phyloP scores from a whole-genome alignment of 2,113 vertebrate species.

The Budorcas taxicolor region DNA sequence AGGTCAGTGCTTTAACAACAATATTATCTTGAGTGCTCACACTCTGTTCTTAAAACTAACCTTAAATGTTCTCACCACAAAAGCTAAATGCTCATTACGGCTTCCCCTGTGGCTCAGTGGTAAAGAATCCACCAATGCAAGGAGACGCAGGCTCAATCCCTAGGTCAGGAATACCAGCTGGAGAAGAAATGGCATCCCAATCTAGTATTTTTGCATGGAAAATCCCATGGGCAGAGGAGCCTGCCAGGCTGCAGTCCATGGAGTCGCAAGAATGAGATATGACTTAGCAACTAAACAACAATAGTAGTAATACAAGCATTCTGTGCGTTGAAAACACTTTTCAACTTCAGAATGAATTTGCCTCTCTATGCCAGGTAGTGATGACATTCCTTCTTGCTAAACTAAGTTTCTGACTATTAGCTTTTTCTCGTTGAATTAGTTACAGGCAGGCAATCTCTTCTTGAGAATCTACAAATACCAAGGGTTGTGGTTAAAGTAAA shows the following conservation, averaged over 20 bases:
- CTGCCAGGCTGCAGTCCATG: not conserved
- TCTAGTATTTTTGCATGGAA: not conserved
- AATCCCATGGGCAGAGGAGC: not conserved
- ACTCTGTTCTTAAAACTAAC: not conserved
- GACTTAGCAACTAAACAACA: not conserved
- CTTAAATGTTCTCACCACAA: not conserved
- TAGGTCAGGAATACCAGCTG: not conserved
- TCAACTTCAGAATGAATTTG: not conserved
- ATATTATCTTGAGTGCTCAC: not conserved
- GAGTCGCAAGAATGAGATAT: not conserved
- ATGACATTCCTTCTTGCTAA: not conserved
- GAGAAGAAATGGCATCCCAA: not conserved
- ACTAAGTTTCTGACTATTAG: not conserved
- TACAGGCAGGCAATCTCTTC: not conserved
- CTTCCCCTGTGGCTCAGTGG: not conserved
- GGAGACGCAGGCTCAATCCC: not conserved
- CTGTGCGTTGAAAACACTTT: not conserved
- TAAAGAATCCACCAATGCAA: not conserved
- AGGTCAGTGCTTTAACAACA: not conserved
- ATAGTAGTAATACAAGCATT: not conserved
- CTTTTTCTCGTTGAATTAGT: not conserved
- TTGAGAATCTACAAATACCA: not conserved
- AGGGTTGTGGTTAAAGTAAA: not conserved
- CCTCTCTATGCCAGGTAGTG: not conserved
- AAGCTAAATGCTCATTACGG: not conserved